Base-by-base conservation (phyloP, 2,888 invertebrate genomes). In the Idaea biselata region DNA sequence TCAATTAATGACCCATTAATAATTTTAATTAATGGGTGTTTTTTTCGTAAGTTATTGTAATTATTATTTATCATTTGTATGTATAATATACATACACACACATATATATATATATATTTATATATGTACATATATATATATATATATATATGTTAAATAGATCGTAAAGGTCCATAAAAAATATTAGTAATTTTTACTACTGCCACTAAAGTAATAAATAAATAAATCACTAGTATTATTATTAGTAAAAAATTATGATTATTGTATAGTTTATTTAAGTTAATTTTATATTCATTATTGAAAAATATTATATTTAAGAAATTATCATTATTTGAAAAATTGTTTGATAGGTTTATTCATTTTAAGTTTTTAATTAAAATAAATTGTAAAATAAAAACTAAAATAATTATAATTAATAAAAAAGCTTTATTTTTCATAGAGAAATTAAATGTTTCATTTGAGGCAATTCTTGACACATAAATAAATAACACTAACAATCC, bases 401-500 rank as follows among this genome's bases (percentile, higher is more conserved):
- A 66, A 65, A 82, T 65, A 64, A 78, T 62, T 25, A 78, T 62
- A 59, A 80, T 66, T 72, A 79, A 64, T 62, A 76, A 65, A 70
- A 73, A 66, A 70, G 71, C 65, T 82, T 75, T 77, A 68, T 74
- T 55, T 71, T 84, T 87, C 60, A 81, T 69, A 16, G 65, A 67
- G n/a, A 70, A 33, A 70, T 80, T 79, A 81, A 94, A 93, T 87
- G 93, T 84, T 93, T 94, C 94, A 88, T 95, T 94, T 16, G 93
- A 94, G 0, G 94, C 93, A 82, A 94, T 78, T 70, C 94, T 94
- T 63, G 94, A 93, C 2, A 95, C 93, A 83, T 95, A 95, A 83
- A 94, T 91, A 88, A 95, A 95, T 88, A 95, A 73, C 8, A 95
- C 92, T 89, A 95, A 73, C 90, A 95, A 85, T 16, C 94, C 95